These are phyloP conservation scores for Oscheius sp. DNA, from an alignment of 2,888 invertebrate species.

Conservation along the genomic window DNA sequence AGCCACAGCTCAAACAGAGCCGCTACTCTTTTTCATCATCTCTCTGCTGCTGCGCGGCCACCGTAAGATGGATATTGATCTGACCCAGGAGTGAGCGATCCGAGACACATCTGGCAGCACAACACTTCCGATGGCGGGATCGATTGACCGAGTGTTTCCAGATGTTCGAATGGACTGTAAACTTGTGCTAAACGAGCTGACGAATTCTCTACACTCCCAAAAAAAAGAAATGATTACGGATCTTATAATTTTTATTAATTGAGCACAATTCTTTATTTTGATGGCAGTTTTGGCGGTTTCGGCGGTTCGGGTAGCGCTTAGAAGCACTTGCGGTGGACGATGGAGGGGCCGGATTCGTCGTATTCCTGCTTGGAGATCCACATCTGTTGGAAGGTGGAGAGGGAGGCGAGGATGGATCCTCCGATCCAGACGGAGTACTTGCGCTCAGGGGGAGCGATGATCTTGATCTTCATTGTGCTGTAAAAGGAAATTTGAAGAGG, in stretches of 20 bases:
- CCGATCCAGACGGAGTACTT: conserved; percentile 99
- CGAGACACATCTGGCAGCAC: conserved; percentile 19
- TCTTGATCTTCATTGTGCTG: conserved; percentile 79
- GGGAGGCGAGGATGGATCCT: conserved; percentile 92
- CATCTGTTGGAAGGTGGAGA: conserved; percentile 91
- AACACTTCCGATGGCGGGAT: conserved; percentile 4
- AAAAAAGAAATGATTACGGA: neutral
- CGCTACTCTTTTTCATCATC: conserved; percentile 5
- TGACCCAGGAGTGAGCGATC: conserved; percentile 11
- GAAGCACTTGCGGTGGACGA: conserved; percentile 67
- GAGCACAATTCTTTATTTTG: conserved; percentile 32
- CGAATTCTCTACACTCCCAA: no score
- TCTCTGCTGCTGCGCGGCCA: neutral
- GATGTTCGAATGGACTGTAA: conserved; percentile 23
- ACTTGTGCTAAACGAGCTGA: neutral
- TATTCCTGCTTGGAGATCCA: conserved; percentile 86
- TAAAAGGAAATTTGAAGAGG: neutral
- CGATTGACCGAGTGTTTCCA: conserved; percentile 18
- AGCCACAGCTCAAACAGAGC: conserved; percentile 1
- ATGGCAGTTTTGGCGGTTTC: conserved; percentile 34
- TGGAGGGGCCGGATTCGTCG: conserved; percentile 77
- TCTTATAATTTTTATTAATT: conserved; percentile 20
- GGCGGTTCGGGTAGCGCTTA: conserved; percentile 41
- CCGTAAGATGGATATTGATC: conserved; percentile 32
- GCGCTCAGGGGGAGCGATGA: conserved; percentile 82